These are phyloP conservation scores for Labeo catla DNA, from an alignment of 2,113 vertebrate species.

Conservation along the genomic window DNA sequence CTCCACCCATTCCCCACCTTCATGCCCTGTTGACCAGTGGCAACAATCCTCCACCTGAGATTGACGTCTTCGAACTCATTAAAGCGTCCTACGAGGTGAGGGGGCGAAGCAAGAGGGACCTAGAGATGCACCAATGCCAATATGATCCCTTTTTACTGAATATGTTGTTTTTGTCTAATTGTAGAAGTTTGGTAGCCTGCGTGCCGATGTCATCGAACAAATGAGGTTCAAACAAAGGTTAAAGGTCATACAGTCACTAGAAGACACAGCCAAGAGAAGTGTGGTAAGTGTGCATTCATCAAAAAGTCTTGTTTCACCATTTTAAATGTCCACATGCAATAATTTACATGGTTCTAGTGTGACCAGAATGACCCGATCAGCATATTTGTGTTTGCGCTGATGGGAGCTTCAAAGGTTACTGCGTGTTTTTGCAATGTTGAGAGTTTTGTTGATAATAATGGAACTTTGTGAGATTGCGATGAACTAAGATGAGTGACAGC, in stretches of 20 bases:
- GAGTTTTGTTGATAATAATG: too few species aligned
- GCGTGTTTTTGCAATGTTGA: too few species aligned
- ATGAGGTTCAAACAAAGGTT: conserved; percentile 98
- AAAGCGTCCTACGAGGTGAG: conserved; percentile 92
- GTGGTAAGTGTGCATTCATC: conserved; percentile 82
- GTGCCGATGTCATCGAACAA: conserved; percentile 92
- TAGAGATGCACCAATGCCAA: background rate
- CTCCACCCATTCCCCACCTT: conserved; percentile 88
- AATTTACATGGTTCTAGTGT: too few species aligned
- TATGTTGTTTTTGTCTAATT: conserved; percentile 1
- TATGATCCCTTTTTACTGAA: background rate
- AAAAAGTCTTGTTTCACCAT: background rate
- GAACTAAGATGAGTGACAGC: too few species aligned
- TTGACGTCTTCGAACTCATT: conserved; percentile 92
- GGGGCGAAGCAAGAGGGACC: background rate
- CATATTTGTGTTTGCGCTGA: too few species aligned
- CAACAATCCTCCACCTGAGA: conserved; percentile 85
- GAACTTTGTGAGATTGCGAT: too few species aligned
- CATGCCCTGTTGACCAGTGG: conserved; percentile 89
- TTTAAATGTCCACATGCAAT: background rate
- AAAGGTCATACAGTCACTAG: conserved; percentile 97
- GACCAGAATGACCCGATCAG: too few species aligned
- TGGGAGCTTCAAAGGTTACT: too few species aligned
- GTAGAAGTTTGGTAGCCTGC: conserved; percentile 90
- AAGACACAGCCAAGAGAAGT: conserved; percentile 95